Base-by-base conservation (phyloP, 2,888 invertebrate species). In the Patella ulyssiponensis region DNA sequence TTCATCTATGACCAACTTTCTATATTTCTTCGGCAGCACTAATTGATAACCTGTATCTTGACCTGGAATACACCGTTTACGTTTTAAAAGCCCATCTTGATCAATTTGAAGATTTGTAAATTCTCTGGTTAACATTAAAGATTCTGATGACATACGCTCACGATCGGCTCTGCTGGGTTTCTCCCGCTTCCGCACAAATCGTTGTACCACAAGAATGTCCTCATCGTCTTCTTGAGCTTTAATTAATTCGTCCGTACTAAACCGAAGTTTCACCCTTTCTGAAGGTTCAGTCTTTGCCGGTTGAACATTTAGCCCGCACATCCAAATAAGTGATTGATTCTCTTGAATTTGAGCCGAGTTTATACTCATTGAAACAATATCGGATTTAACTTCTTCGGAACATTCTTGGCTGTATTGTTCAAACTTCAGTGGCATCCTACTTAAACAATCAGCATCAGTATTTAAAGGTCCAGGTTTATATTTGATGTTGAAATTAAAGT, bases 371-470 rank as follows among this genome's bases (percentile, higher is more conserved):
- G 58, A 58, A 9, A 58, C 15, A 9, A 58, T 9, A 5, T 58
- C 58, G n/a, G 11, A 5, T n/a, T 58, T n/a, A 14, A 58, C 5
- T 58, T 58, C 15, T 58, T 58, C 58, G 5, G 58, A 14, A 58
- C 58, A 58, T 5, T 14, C 15, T n/a, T 9, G 5, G 5, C 15
- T 9, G 58, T n/a, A 58, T 14, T 14, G 3, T 9, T 58, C 58
- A 58, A 58, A 58, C 5, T 58, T n/a, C n/a, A 58, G 15, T n/a
- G 58, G 15, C 58, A 58, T 58, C 5, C 14, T 15, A 23, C 73
- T 72, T 23, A 82, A 51, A 3, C 51, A 69, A 75, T 81, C 79
- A 4, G 79, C 81, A 75, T 79, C 81, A n/a, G 71, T 44, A 52
- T 79, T 79, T 14, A 52, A 2, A 23, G 11, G 23, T 15, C 80